These are phyloP conservation scores for Nautilus pompilius DNA, from an alignment of 1,140 invertebrate species.

Conservation along the genomic window DNA sequence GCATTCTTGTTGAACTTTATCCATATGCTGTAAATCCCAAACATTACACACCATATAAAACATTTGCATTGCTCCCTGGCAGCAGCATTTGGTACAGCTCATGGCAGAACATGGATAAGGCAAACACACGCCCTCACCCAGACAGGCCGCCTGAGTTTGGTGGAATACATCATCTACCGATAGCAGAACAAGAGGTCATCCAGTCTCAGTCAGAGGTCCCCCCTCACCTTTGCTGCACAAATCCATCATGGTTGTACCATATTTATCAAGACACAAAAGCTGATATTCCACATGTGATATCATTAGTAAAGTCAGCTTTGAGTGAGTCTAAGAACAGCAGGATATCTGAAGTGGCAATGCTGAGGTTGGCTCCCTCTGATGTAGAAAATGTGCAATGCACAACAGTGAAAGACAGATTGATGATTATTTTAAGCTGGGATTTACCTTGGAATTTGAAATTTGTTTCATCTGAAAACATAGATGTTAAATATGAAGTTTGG, in stretches of 20 bases:
- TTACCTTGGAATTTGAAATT: constrained; percentile 5
- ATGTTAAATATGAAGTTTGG: constrained; percentile 24
- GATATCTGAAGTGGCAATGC: too few relatives aligned
- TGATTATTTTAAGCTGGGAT: constrained; percentile 7
- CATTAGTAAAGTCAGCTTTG: constrained; percentile 19
- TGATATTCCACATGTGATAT: constrained; percentile 40
- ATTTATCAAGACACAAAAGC: constrained; percentile 62
- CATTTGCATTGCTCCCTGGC: constrained; percentile 45
- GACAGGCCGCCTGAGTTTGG: too few relatives aligned
- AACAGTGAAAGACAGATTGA: constrained; percentile 5
- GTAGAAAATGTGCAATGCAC: constrained; percentile 14
- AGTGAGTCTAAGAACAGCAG: constrained; percentile 2
- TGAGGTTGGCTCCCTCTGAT: constrained; percentile 1
- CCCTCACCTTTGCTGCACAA: constrained; percentile 57
- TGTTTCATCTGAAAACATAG: constrained; percentile 10
- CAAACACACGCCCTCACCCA: constrained; percentile 51
- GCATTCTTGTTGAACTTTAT: constrained; percentile 88
- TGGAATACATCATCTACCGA: constrained; percentile 53
- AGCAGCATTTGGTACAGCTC: constrained; percentile 50
- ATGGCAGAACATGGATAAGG: constrained; percentile 53
- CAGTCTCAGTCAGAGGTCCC: constrained; percentile 44
- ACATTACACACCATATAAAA: constrained; percentile 58
- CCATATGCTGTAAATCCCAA: constrained; percentile 56
- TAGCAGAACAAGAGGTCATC: constrained; percentile 47
- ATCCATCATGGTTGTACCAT: constrained; percentile 59